Evolutionary conservation across 2,888 invertebrate species (phyloP).

Genomic region (Hemithea aestivaria): DNA sequence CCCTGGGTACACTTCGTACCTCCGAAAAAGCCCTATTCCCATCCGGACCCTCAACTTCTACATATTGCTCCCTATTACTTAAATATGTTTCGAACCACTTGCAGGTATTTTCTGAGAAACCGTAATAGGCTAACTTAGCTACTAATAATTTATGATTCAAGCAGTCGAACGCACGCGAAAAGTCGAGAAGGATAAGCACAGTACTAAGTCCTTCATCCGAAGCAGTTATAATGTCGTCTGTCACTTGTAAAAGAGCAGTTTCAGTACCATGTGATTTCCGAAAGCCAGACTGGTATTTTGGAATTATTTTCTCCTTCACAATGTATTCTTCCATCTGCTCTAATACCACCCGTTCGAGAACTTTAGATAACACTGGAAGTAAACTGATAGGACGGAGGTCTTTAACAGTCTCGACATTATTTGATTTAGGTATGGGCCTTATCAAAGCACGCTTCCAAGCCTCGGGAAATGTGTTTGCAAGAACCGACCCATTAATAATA

Average conservation of each 20-base stretch:
- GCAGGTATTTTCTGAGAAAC: slow-evolving; percentile 7
- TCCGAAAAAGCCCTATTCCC: too few relatives aligned
- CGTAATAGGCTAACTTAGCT: slow-evolving; percentile 19
- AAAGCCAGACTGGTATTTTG: slow-evolving; percentile 22
- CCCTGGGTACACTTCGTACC: too few relatives aligned
- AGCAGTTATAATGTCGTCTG: slow-evolving; percentile 16
- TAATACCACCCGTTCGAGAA: slow-evolving; percentile 2
- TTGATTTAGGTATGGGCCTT: slow-evolving; percentile 6
- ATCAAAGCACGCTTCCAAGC: slow-evolving; percentile 6
- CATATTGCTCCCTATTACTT: slow-evolving; percentile 7
- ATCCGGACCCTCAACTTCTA: slow-evolving; percentile 1
- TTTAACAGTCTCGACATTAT: background rate
- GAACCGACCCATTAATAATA: background rate
- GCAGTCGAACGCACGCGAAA: slow-evolving; percentile 22
- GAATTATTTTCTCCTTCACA: slow-evolving; percentile 13
- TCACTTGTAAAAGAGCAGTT: slow-evolving; percentile 17
- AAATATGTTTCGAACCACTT: slow-evolving; percentile 23
- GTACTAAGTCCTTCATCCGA: slow-evolving; percentile 17
- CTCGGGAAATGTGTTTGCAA: background rate
- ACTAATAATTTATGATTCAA: slow-evolving; percentile 11
- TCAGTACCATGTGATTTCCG: slow-evolving; percentile 11
- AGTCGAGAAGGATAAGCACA: slow-evolving; percentile 19
- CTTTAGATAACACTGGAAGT: slow-evolving; percentile 14
- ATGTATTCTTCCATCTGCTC: slow-evolving; percentile 4
- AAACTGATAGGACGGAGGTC: slow-evolving; percentile 20